Percentiles rank a stretch among this genome's conserved stretches.
Evolutionary conservation across 2,797 vertebrate species (phyloP).

Genomic region (Danio albolineatus): DNA sequence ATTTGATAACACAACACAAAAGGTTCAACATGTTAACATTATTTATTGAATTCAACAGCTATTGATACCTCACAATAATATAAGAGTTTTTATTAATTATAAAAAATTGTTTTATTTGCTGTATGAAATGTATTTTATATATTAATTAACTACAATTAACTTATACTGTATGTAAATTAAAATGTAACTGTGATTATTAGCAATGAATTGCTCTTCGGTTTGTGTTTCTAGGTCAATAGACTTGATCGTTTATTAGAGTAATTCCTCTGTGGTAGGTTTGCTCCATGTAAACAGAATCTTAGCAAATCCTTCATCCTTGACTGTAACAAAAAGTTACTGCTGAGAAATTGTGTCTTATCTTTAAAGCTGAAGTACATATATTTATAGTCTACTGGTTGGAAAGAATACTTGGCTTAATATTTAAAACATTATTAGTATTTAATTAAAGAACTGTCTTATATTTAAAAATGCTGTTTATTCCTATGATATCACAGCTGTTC

Average conservation of each 20-base stretch:
- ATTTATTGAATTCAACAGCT: not conserved
- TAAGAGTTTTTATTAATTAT: too few relatives aligned
- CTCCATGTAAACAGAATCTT: not conserved
- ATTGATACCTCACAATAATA: not conserved
- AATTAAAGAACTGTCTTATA: not conserved
- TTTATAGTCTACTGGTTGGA: too few relatives aligned
- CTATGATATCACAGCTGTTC: not conserved
- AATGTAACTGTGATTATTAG: too few relatives aligned
- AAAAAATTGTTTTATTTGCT: not conserved
- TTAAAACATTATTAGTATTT: too few relatives aligned
- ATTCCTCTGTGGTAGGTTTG: not conserved
- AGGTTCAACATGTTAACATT: not conserved
- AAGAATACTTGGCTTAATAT: too few relatives aligned
- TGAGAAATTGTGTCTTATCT: not conserved
- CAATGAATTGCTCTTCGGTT: too few relatives aligned
- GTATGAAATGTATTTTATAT: not conserved
- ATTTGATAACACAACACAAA: not conserved
- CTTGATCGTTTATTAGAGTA: not conserved
- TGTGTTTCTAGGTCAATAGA: conserved; percentile 6
- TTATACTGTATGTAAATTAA: too few relatives aligned
- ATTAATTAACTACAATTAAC: too few relatives aligned
- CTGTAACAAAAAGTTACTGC: not conserved
- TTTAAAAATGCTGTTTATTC: not conserved
- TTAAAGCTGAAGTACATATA: not conserved
- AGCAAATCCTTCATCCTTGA: not conserved